Percentiles rank a stretch among this genome's conserved stretches.
Conservation (phyloP, 2,797 vertebrate genomes). For the Typhlichthys eigenmanni region DNA sequence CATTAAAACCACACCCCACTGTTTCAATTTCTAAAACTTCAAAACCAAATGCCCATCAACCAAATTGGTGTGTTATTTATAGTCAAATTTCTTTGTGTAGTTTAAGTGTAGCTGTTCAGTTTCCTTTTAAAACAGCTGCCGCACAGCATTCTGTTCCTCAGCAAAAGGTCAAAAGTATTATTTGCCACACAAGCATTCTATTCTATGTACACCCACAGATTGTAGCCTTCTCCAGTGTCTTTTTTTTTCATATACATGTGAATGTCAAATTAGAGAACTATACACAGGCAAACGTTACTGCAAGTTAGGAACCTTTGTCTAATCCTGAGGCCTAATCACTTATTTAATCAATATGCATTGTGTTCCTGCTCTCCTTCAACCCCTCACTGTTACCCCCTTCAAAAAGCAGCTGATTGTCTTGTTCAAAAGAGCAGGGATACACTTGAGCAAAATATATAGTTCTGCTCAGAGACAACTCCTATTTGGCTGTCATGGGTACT, state of each 20-base stretch:
- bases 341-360: conserved; percentile 70
- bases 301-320: conserved; percentile 54
- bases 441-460: conserved; percentile 39
- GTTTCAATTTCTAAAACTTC: no score
- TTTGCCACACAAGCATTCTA: conserved; percentile 56
- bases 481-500: conserved; percentile 53
- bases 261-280: conserved; percentile 65
- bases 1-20: no score
- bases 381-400: conserved; percentile 17
- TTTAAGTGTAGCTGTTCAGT: not conserved
- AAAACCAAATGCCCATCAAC: conserved; percentile 20
- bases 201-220: conserved; percentile 23
- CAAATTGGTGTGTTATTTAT: no score
- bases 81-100: not conserved
- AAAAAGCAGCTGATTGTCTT: conserved; percentile 57
- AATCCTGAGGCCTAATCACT: conserved; percentile 70
- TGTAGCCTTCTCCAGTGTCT: conserved; percentile 25
- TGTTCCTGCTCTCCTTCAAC: conserved; percentile 40
- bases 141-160: conserved; percentile 62
- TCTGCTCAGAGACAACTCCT: conserved; percentile 6
- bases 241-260: conserved; percentile 54
- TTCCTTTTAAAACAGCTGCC: conserved; percentile 52
- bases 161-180: conserved; percentile 67
- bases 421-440: conserved; percentile 56
- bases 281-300: conserved; percentile 60